Conservation (phyloP, 1,140 invertebrate genomes). For the Lepidurus couesii region DNA sequence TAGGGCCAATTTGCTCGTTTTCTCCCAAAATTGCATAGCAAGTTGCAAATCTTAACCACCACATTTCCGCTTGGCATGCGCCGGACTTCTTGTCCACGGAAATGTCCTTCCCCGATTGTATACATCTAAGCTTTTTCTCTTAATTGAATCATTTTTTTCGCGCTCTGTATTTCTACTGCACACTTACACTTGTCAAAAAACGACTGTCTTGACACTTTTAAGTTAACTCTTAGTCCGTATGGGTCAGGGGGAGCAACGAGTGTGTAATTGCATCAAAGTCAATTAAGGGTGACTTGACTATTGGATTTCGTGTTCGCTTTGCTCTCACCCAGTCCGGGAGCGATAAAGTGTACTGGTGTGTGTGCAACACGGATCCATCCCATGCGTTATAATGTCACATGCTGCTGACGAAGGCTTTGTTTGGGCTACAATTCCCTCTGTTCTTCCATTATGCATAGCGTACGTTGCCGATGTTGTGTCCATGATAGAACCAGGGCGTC, state of each 20-base stretch:
- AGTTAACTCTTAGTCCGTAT: not conserved
- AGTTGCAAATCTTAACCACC: not conserved
- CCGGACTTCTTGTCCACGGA: no score
- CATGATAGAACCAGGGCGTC: not conserved
- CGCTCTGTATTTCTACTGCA: no score
- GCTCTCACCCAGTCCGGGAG: not conserved
- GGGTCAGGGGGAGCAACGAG: not conserved
- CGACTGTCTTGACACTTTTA: not conserved
- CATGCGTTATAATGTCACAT: slow-evolving; percentile 13
- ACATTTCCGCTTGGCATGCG: not conserved
- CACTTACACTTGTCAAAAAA: no score
- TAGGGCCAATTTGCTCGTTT: not conserved
- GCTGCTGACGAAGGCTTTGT: slow-evolving; percentile 2
- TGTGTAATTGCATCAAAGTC: not conserved
- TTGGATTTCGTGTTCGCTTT: not conserved
- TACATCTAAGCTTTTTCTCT: no score
- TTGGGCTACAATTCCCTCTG: not conserved
- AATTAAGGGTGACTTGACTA: not conserved
- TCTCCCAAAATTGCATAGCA: not conserved
- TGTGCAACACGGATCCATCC: slow-evolving; percentile 3
- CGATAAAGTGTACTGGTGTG: not conserved
- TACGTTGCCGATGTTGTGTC: not conserved
- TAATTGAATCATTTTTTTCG: no score
- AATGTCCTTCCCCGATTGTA: no score
- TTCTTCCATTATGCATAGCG: slow-evolving; percentile 14